phyloP scores from a whole-genome alignment of 2,888 invertebrate genomes.

The Cecidostiba fungosa region DNA sequence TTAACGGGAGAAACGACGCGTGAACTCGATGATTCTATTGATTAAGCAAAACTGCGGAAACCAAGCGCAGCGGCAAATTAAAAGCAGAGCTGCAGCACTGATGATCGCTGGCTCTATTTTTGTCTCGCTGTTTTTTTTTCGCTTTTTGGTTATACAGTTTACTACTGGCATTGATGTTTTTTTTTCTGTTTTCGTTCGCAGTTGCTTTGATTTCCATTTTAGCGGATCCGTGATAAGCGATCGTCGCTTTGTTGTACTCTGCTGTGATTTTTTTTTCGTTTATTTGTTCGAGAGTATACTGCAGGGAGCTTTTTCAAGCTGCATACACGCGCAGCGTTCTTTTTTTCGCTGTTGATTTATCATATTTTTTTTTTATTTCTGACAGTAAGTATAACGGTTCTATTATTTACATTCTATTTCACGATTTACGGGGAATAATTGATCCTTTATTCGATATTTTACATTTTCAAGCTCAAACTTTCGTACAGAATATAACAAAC shows the following conservation, averaged over 20 bases:
- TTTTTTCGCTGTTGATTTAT: background rate
- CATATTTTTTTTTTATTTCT: too few species aligned
- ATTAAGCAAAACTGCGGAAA: constrained; percentile 64
- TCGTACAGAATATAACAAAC: background rate
- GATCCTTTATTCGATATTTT: too few species aligned
- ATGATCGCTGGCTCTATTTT: background rate
- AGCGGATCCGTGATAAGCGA: background rate
- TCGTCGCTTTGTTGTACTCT: background rate
- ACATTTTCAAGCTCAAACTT: too few species aligned
- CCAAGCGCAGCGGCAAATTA: constrained; percentile 49
- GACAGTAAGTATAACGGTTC: too few species aligned
- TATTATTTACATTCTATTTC: too few species aligned
- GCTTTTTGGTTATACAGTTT: background rate
- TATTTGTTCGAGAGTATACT: background rate
- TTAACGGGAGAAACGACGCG: constrained; percentile 10
- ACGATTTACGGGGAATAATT: too few species aligned
- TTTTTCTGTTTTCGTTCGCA: background rate
- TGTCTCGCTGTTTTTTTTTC: background rate
- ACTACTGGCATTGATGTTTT: background rate
- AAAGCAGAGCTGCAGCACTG: constrained; percentile 22
- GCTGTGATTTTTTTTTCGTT: background rate
- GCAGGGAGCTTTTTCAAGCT: background rate
- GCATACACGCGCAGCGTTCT: background rate
- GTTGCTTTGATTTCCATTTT: background rate
- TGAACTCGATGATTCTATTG: constrained; percentile 67